A percentile compares a stretch with the other conserved stretches of the same genome.
These are phyloP conservation scores for Corella eumyota DNA, from an alignment of 23 tunicate species.

Conservation along the genomic window DNA sequence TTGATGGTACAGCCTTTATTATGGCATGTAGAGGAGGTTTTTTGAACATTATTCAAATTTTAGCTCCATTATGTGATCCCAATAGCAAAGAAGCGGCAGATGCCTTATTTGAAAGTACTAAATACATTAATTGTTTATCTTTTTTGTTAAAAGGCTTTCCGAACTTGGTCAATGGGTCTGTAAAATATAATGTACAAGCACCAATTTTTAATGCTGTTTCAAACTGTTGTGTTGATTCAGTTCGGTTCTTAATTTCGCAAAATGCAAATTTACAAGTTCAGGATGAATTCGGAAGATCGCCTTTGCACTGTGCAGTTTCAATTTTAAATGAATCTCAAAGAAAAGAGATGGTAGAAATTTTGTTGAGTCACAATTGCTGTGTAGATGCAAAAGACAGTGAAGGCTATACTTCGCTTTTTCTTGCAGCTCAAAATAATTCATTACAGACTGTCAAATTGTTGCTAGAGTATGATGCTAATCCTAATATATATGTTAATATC, in stretches of 20 bases:
- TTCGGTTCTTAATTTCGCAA: constrained; percentile 5
- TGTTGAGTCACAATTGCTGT: constrained; percentile 16
- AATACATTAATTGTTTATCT: neutral
- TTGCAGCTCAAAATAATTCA: constrained; percentile 25
- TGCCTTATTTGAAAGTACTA: constrained; percentile 9
- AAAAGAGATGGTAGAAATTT: constrained; percentile 7
- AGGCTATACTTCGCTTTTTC: constrained; percentile 28
- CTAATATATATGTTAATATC: constrained; percentile 1
- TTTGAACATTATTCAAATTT: constrained; percentile 17
- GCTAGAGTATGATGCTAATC: constrained; percentile 22
- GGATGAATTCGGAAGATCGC: constrained; percentile 21
- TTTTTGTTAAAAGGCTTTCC: constrained; percentile 8
- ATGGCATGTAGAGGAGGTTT: constrained; percentile 37
- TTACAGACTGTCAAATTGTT: constrained; percentile 3
- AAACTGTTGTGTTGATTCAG: constrained; percentile 1
- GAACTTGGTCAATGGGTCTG: neutral
- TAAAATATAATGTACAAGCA: neutral
- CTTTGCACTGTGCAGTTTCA: constrained; percentile 28
- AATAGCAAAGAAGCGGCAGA: neutral
- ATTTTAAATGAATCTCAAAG: neutral
- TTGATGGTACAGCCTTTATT: constrained; percentile 18
- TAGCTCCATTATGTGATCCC: constrained; percentile 1
- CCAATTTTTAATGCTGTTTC: constrained; percentile 35
- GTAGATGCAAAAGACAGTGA: constrained; percentile 28
- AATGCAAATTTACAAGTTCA: constrained; percentile 7